These are phyloP conservation scores for Pimpla rufipes DNA, from an alignment of 2,888 invertebrate species.

Conservation along the genomic window DNA sequence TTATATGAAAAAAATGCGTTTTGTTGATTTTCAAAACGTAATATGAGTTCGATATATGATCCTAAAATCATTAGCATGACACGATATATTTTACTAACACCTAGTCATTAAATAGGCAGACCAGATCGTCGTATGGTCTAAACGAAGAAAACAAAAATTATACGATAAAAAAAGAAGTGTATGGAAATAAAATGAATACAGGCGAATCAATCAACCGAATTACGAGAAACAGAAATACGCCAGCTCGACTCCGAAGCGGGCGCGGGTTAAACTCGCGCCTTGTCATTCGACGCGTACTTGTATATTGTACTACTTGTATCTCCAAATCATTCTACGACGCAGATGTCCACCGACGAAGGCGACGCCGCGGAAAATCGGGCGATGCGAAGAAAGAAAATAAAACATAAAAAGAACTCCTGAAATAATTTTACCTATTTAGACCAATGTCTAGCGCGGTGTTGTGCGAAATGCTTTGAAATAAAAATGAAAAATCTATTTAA, in stretches of 20 bases:
- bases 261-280: constrained; percentile 22
- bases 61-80: constrained; percentile 75
- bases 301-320: constrained; percentile 42
- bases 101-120: constrained; percentile 80
- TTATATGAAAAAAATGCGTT: constrained; percentile 68
- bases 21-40: constrained; percentile 74
- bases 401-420: constrained; percentile 30
- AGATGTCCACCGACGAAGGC: constrained; percentile 35
- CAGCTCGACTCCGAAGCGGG: constrained; percentile 22
- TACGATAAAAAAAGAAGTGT: constrained; percentile 43
- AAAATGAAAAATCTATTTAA: constrained; percentile 78
- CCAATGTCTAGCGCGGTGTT: constrained; percentile 80
- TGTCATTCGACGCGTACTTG: constrained; percentile 50
- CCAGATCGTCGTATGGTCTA: constrained; percentile 63
- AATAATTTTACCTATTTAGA: constrained; percentile 79
- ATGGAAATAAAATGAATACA: constrained; percentile 39
- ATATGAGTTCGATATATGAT: constrained; percentile 59
- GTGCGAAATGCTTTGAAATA: constrained; percentile 81
- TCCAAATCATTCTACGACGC: constrained; percentile 37
- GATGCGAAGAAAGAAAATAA: constrained; percentile 37
- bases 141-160: constrained; percentile 50
- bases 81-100: constrained; percentile 79
- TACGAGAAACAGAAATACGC: constrained; percentile 24
- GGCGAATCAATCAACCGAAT: constrained; percentile 62
- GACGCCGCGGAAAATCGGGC: constrained; percentile 16